Base-by-base conservation (phyloP, 2,113 vertebrate species). In the Chloropsis cyanopogon region DNA sequence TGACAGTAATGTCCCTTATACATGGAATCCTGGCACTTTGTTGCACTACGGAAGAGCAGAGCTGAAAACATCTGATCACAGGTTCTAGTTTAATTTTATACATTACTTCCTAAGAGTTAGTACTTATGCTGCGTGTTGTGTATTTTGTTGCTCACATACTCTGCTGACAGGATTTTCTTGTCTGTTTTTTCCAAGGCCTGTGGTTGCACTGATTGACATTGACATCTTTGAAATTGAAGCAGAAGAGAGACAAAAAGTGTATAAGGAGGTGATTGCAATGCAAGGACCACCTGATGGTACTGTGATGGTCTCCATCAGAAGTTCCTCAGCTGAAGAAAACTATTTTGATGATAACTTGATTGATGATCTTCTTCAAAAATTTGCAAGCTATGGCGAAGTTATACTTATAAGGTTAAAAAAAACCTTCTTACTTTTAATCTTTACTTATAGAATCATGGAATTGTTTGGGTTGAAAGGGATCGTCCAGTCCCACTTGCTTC, bases 41-140 rank as follows among this genome's bases (percentile, higher is more conserved):
- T 98, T 99, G 94, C 99, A 99, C 95, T 99, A 99, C 0, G 98
- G 99, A 96, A 98, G 99, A 92, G 99, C 99, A 16, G 99, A 99
- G 96, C 98, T 99, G 20, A 99, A 99, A 97, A 99, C 99, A 22
- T 99, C 99, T 33, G 99, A 99, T 97, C 99, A 99, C 68, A 99
- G 99, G 99, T 99, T 95, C 89, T 92, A 46, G 13, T 41, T 97
- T 86, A 59, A 14, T 24, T 92, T 54, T 85, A 72, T 76, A 22
- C 71, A 14, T 81, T 50, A 5, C 14, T 83, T 81, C 75, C 65
- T 82, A 66, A 71, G 79, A 89, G 39, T n/a, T 64, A 65, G 41
- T 72, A 12, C 16, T 35, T 12, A 7, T 37, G 20, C 21, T 70
- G 8, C 7, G 2, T 92, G 6, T 59, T 77, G 8, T 7, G 2